Base-by-base conservation (phyloP, 2,888 invertebrate species). In the Cheilosia impressa region DNA sequence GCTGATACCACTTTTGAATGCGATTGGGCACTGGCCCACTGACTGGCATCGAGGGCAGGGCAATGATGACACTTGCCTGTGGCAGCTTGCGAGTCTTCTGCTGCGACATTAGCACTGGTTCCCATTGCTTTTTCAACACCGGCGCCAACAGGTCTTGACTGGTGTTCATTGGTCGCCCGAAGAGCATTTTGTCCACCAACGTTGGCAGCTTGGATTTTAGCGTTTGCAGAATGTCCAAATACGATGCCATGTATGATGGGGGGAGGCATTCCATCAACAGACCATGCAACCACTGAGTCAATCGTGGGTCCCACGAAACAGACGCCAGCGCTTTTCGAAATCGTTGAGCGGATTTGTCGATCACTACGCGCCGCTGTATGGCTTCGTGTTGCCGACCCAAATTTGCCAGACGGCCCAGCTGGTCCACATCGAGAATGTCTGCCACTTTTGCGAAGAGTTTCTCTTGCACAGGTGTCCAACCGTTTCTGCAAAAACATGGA, bases 271-370 rank as follows among this genome's bases (percentile, higher is more conserved):
- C 96, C 88, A 96, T 93, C 7, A 97, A 90, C 10, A 95, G 90
- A 52, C 93, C 93, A 91, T 97, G 97, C 41, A 97, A 91, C 97
- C 97, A 97, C 88, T 96, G 96, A 0, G 95, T 94, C 27, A 96
- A 91, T 87, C 95, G 94, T 27, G 94, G 91, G 88, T 97, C 96
- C 96, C 96, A 97, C n/a, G 94, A 93, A 10, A 95, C 93, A 4
- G 94, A 93, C 0, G 95, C 95, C 84, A 97, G 92, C n/a, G 95
- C 93, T 87, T 95, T 94, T 43, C 96, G 93, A 87, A 96, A 93
- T 75, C 95, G 93, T 85, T 94, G 93, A 0, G 95, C 94, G 0
- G 96, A 95, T 88, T 95, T 95, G 88, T 96, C 96, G 1, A 96
- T 93, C n/a, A 94, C 93, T 2, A 94, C 94, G 47, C 96, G 93